Evolutionary conservation across 1,140 invertebrate genomes (phyloP).

Genomic region (Pseudobourletiella spinata): DNA sequence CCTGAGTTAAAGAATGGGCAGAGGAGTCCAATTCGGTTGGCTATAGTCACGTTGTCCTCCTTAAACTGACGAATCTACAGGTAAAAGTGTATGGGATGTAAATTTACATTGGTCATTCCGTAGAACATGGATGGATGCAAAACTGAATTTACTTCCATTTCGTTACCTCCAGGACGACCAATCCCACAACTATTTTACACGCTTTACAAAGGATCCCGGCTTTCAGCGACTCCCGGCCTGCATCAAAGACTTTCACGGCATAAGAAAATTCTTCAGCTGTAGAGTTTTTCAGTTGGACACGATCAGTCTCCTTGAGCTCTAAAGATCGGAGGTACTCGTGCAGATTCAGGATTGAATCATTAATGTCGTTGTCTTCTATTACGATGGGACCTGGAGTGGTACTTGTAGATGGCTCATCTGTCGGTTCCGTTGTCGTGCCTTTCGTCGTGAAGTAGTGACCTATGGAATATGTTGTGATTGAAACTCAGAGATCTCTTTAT

Average conservation of each 20-base stretch:
- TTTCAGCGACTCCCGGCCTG: background rate
- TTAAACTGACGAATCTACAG: background rate
- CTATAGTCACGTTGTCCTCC: background rate
- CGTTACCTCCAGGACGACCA: constrained; percentile 20
- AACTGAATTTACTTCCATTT: too few relatives aligned
- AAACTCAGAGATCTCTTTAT: too few relatives aligned
- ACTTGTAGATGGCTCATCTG: too few relatives aligned
- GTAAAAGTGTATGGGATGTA: too few relatives aligned
- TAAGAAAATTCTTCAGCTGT: constrained; percentile 13
- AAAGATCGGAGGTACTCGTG: background rate
- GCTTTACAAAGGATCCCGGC: constrained; percentile 14
- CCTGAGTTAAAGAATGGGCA: constrained; percentile 21
- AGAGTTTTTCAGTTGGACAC: background rate
- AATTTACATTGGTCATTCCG: background rate
- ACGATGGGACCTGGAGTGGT: too few relatives aligned
- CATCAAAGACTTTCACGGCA: constrained; percentile 16
- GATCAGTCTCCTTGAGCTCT: background rate
- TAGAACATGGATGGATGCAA: background rate
- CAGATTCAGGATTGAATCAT: background rate
- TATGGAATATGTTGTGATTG: too few relatives aligned
- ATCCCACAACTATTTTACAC: constrained; percentile 18
- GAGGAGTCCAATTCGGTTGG: background rate
- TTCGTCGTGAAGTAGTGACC: too few relatives aligned
- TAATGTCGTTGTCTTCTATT: background rate
- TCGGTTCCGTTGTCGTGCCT: too few relatives aligned